A percentile compares a stretch with the other conserved stretches of the same genome.
Conservation (phyloP, 2,888 invertebrate genomes). For the Tipula confusa region DNA sequence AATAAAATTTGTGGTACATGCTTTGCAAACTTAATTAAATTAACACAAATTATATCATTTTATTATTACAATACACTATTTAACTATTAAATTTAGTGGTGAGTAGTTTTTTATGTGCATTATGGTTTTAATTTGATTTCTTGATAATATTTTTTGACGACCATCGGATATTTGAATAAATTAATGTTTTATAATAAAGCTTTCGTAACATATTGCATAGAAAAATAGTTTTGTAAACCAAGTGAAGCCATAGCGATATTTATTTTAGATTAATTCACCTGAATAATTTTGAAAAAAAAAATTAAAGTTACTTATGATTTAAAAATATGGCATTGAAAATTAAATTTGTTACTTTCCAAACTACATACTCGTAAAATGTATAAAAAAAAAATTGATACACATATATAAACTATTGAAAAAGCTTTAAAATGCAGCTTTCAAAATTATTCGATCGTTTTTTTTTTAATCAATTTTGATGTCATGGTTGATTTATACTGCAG, state of each 20-base stretch:
- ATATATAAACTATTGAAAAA: not conserved
- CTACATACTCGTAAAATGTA: not conserved
- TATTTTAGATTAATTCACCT: not conserved
- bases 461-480: conserved; percentile 25
- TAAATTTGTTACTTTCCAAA: not conserved
- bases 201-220: not conserved
- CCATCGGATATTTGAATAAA: not conserved
- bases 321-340: not conserved
- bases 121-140: not conserved
- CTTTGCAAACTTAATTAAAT: not conserved
- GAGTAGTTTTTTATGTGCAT: not conserved
- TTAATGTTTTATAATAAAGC: not conserved
- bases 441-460: not conserved
- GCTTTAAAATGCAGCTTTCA: conserved; percentile 4
- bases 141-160: not conserved
- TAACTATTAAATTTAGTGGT: not conserved
- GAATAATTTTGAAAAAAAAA: not conserved
- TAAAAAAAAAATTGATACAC: not conserved
- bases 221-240: not conserved
- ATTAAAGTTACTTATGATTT: not conserved
- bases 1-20: not conserved
- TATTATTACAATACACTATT: not conserved
- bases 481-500: conserved; percentile 25
- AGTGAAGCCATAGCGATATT: not conserved
- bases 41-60: not conserved